Base-by-base conservation (phyloP, 2,888 invertebrate genomes). In the Agrotis puta region DNA sequence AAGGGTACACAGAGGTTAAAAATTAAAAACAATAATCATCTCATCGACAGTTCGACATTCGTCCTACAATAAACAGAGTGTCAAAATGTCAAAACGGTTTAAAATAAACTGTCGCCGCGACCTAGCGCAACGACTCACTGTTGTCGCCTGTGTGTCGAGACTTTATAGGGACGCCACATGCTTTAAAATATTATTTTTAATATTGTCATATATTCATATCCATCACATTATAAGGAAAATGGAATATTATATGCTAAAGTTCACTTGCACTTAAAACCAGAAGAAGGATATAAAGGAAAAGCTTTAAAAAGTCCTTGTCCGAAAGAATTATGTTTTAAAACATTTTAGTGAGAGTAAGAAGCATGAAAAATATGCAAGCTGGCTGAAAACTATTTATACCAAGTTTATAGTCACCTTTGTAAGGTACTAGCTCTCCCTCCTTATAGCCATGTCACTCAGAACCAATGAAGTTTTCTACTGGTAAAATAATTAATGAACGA, bases 51-150 rank as follows among this genome's bases (percentile, higher is more conserved):
- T 54, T 27, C 45, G 69, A 73, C 76, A 68, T 77, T 64, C 27
- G 65, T 81, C 54, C 58, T 51, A 77, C 71, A 61, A 74, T 82
- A 82, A 79, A 75, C 81, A 75, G 62, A 50, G 68, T 79, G 75
- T 81, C 77, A 84, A 74, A 84, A 74, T 84, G 77, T 84, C 84
- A 85, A 88, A 87, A 88, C 73, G 70, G 67, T 81, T 80, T 71
- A 82, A 88, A 90, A 90, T 87, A 88, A 87, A 88, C 84, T 57
- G 82, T 79, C 79, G 71, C 75, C 83, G 79, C 85, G 90, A 90
- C 88, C 90, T 89, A 90, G 87, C 89, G 82, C 89, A 89, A 87
- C 88, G 87, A 87, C 74, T 88, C 88, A 87, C 79, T 82, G 82
- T 83, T 85, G 90, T 86, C 89, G 89, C 88, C 89, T 79, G 67